phyloP scores from a whole-genome alignment of 2,797 vertebrate species.

The Poecilia gillii region DNA sequence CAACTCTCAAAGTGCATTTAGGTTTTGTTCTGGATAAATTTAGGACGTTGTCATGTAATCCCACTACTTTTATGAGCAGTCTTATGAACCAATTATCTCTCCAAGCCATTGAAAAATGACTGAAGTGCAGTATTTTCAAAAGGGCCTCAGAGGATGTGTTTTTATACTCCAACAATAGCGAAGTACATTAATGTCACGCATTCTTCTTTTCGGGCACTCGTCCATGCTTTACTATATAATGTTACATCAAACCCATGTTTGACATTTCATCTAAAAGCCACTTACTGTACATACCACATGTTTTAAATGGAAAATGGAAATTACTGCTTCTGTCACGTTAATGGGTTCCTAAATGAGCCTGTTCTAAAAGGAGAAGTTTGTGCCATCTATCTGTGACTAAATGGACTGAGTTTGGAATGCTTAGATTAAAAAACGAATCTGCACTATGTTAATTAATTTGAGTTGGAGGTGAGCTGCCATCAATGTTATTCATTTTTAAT shows the following conservation, averaged over 20 bases:
- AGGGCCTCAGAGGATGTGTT: constrained; percentile 15
- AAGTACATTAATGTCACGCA: constrained; percentile 16
- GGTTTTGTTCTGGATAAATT: constrained; percentile 46
- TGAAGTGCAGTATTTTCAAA: constrained; percentile 33
- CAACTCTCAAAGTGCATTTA: constrained; percentile 34
- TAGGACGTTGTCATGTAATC: constrained; percentile 26
- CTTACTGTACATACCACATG: constrained; percentile 3
- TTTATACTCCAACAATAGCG: constrained; percentile 1
- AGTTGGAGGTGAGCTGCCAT: neutral
- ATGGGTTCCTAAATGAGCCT: constrained; percentile 29
- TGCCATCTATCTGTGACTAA: neutral
- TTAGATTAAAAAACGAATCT: neutral
- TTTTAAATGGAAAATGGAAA: constrained; percentile 24
- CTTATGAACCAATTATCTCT: constrained; percentile 50
- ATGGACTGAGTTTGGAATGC: neutral
- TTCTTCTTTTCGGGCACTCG: constrained; percentile 26
- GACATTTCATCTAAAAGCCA: constrained; percentile 26
- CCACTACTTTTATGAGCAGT: constrained; percentile 5
- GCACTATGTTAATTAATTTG: neutral
- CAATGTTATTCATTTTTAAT: neutral
- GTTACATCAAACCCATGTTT: constrained; percentile 20
- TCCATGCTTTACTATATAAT: constrained; percentile 18
- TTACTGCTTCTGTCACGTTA: constrained; percentile 15
- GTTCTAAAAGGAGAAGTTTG: neutral
- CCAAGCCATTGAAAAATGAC: constrained; percentile 36